A percentile compares a stretch with the other conserved stretches of the same genome.
Conservation (phyloP, 2,888 invertebrate genomes). For the Acanthosepion esculentum region DNA sequence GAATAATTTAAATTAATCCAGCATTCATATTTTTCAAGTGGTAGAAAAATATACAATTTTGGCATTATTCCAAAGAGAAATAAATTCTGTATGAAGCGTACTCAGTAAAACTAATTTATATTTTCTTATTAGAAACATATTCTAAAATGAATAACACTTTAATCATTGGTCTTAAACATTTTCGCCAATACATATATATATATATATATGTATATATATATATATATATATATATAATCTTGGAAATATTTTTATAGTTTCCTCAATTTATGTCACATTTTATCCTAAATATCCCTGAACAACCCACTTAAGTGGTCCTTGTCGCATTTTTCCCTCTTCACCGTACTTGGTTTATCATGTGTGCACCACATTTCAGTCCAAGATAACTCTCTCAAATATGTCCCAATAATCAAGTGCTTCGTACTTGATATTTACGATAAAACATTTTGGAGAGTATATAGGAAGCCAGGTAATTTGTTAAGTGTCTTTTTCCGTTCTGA, state of each 20-base stretch:
- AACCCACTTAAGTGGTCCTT: conserved; percentile 1
- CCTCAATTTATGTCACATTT: not conserved
- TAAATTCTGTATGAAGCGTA: too few species aligned
- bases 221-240: not conserved
- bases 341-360: not conserved
- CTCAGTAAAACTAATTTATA: too few species aligned
- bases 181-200: not conserved
- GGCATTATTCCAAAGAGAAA: too few species aligned
- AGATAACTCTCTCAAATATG: not conserved
- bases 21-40: too few species aligned
- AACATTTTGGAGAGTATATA: not conserved
- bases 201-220: not conserved
- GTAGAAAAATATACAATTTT: too few species aligned
- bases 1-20: too few species aligned
- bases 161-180: too few species aligned
- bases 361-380: not conserved
- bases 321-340: not conserved
- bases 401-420: not conserved
- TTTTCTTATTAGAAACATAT: too few species aligned
- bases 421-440: not conserved
- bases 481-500: not conserved
- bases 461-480: not conserved
- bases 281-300: not conserved
- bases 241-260: not conserved
- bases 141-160: too few species aligned